Evolutionary conservation across 2,888 invertebrate species (phyloP), one percentile per base, ranked within the genome.

Genomic region (Noctua comes): DNA sequence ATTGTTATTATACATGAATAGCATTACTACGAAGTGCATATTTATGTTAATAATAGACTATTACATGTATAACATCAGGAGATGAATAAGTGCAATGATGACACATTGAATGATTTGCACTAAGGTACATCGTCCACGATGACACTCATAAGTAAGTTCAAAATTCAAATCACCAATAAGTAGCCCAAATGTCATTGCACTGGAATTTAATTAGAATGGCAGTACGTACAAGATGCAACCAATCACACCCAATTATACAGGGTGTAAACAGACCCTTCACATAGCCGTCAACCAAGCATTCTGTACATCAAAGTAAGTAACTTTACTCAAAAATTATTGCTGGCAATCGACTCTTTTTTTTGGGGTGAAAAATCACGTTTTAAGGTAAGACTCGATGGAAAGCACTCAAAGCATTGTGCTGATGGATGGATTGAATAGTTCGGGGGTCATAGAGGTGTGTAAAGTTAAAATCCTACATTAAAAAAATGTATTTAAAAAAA

Each of bases 1-100:
- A 51, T 77, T 70, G 24, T 7, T 54, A 46, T n/a, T 46, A 54
- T 54, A 40, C 36, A 66, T 59, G 57, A 51, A 66, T 84, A 59
- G 7, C 21, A 70, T 84, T 66, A 80, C 36, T 51, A 59, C 18
- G 54, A 54, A 46, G n/a, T 48, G 40, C 36, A 68, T 70, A 79
- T 84, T 79, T 64, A 79, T 79, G 66, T 59, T 59, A 51, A 84
- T 69, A 27, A 65, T 36, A 43, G 7, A 69, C 13, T 21, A 64
- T 83, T 0, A n/a, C 4, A 46, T 46, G 27, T 51, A 59, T 66
- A n/a, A 48, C 16, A 57, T n/a, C 43, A 21, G 18, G 36, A 21
- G 48, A 59, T 51, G 40, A 74, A 59, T 74, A 24, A 51, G 27
- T 2, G 4, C 11, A 24, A 13, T 43, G 57, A 18, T 68, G 24